Evolutionary conservation across 1,140 invertebrate genomes (phyloP), one percentile per base, ranked within the genome.

Genomic region (Charaxes varanes): DNA sequence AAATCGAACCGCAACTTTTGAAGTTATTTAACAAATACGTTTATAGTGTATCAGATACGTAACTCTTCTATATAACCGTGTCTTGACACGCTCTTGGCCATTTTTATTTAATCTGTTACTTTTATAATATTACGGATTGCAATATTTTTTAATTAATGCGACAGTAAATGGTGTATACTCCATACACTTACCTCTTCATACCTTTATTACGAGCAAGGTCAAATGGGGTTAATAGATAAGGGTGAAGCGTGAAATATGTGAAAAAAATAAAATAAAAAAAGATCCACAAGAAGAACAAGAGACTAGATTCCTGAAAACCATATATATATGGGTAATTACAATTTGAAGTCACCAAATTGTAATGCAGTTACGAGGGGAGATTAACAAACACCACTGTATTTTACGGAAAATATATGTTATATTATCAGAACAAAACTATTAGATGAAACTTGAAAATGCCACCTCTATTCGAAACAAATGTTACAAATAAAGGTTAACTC

Each of bases 331-430:
- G 77, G 77, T 77, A 68, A 76, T 81, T 81, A 81, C 77, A 81
- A 71, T 81, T 71, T 81, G 77, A 81, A 83, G 81, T 82, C 69
- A 82, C 82, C 80, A 82, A 53, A 67, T 74, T 81, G 68, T 70
- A 84, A 84, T 85, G 76, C 84, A 86, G 84, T 85, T 81, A 85
- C 82, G 81, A 86, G 84, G 73, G 81, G 84, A 86, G 84, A 86
- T 84, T 76, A 53, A 46, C 47, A 53, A 51, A 80, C 76, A 82
- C 78, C 78, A 82, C 78, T 77, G 23, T 56, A 58, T 36, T 30
- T 35, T 31, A 13, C n/a, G 35, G 26, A 38, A 6, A 27, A n/a
- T 24, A 45, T 40, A 28, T 43, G 47, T 46, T 51, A 58, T 69
- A 64, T 62, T 36, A 46, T 53, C 48, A 66, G 64, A 72, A 54